These are phyloP conservation scores for Nasonia giraulti DNA, from an alignment of 1,140 invertebrate genomes.

Conservation along the genomic window DNA sequence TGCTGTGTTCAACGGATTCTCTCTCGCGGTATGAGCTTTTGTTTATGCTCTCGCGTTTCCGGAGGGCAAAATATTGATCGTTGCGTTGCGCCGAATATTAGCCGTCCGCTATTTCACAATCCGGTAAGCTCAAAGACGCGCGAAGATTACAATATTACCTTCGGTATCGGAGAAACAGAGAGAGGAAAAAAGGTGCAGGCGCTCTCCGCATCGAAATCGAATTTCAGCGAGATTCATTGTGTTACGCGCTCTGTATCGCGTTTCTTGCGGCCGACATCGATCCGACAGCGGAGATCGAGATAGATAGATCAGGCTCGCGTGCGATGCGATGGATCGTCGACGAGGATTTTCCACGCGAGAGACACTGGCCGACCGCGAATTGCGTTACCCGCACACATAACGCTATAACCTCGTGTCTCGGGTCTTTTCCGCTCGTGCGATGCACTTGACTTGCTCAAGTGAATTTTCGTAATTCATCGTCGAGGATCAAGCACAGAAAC, in stretches of 20 bases:
- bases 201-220: slow-evolving; percentile 23
- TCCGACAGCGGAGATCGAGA: slow-evolving; percentile 8
- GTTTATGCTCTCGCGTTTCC: no score
- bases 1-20: neutral
- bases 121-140: no score
- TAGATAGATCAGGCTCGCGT: slow-evolving; percentile 2
- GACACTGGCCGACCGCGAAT: neutral
- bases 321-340: neutral
- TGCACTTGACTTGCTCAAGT: neutral
- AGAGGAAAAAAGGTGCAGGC: neutral
- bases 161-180: neutral
- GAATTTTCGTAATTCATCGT: neutral
- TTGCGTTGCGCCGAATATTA: no score
- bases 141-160: neutral
- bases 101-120: no score
- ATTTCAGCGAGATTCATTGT: slow-evolving; percentile 45
- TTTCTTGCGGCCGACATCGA: slow-evolving; percentile 39
- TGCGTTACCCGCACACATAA: neutral
- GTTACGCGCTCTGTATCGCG: slow-evolving; percentile 35
- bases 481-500: neutral
- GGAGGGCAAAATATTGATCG: no score
- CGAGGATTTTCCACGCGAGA: slow-evolving; percentile 7
- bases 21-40: no score
- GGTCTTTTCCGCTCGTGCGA: neutral
- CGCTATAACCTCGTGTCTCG: neutral